phyloP scores from a whole-genome alignment of 1,140 invertebrate species.

The Micrasema minimum region DNA sequence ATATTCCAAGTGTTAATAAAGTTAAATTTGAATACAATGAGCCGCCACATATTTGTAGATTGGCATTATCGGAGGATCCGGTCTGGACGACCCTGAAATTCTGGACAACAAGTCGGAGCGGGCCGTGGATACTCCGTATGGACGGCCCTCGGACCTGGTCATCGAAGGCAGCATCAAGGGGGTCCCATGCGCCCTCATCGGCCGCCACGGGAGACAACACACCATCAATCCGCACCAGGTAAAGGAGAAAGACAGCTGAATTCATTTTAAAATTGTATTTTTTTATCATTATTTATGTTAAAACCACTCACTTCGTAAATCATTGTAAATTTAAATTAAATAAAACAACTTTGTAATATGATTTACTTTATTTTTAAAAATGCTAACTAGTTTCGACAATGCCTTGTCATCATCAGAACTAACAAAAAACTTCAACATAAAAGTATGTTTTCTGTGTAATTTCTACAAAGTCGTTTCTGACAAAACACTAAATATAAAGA shows the following conservation, averaged over 20 bases:
- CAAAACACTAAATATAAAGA: too few relatives aligned
- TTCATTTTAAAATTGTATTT: not conserved
- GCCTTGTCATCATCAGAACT: too few relatives aligned
- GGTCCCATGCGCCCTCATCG: slow-evolving; percentile 83
- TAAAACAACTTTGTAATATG: too few relatives aligned
- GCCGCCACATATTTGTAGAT: slow-evolving; percentile 79
- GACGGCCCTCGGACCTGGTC: slow-evolving; percentile 84
- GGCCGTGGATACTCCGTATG: slow-evolving; percentile 82
- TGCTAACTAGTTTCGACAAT: too few relatives aligned
- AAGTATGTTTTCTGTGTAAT: too few relatives aligned
- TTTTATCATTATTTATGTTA: not conserved
- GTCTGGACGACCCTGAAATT: slow-evolving; percentile 87
- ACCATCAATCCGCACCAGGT: slow-evolving; percentile 74
- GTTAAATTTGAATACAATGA: too few relatives aligned
- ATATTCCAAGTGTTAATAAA: too few relatives aligned
- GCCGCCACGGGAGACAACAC: slow-evolving; percentile 92
- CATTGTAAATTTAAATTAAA: too few relatives aligned
- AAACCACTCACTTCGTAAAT: too few relatives aligned
- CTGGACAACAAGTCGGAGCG: slow-evolving; percentile 76
- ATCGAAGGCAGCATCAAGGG: slow-evolving; percentile 82
- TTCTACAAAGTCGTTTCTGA: too few relatives aligned
- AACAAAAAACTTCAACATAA: slow-evolving; percentile 8
- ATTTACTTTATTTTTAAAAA: too few relatives aligned
- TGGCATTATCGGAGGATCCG: slow-evolving; percentile 96
- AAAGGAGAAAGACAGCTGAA: too few relatives aligned